Conservation (phyloP, 2,797 vertebrate genomes). For the Paguma larvata region DNA sequence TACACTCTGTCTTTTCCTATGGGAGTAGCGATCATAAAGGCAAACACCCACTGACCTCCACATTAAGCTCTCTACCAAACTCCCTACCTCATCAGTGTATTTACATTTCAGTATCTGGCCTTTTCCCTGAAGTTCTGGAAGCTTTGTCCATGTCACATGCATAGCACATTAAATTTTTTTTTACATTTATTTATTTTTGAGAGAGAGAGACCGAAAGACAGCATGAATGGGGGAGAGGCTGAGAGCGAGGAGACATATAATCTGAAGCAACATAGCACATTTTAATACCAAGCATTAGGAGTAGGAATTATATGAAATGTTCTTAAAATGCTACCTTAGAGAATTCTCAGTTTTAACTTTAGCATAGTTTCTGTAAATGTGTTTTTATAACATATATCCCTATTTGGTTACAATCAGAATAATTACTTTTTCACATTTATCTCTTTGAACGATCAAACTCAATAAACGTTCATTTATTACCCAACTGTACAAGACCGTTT, state of each 20-base stretch:
- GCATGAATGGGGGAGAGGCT: too few relatives aligned
- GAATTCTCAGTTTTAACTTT: background rate
- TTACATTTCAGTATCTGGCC: background rate
- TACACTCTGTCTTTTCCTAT: background rate
- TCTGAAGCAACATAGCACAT: background rate
- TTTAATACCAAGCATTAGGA: background rate
- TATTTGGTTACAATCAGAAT: conserved; percentile 18
- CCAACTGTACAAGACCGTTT: background rate
- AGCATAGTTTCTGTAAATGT: background rate
- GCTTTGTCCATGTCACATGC: background rate
- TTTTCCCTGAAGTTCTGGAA: background rate
- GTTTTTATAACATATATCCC: background rate
- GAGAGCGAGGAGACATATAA: too few relatives aligned
- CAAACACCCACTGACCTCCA: background rate
- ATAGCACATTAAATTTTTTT: background rate
- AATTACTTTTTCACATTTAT: background rate
- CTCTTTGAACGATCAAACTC: background rate
- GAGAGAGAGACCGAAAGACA: too few relatives aligned
- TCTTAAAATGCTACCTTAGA: background rate
- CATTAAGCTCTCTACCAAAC: background rate
- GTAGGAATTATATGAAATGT: background rate
- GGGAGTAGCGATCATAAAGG: background rate
- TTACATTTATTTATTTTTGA: too few relatives aligned
- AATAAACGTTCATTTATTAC: background rate
- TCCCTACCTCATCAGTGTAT: background rate